Evolutionary conservation across 2,888 invertebrate species (phyloP).

Genomic region (Alloscopus bannaensis): DNA sequence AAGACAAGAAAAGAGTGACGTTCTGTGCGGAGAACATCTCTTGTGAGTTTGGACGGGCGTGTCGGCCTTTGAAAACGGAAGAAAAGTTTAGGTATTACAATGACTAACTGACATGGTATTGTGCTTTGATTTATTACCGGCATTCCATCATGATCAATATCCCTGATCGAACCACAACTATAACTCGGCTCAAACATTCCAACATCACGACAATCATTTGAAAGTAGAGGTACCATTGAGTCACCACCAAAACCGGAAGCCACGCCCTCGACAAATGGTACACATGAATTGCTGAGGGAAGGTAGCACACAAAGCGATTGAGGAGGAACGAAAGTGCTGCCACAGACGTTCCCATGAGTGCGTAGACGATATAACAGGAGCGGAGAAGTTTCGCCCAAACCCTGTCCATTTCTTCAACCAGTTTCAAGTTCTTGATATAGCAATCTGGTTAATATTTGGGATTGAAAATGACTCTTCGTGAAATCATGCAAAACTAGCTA

Average conservation of each 20-base stretch:
- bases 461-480: background rate
- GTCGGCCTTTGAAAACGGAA: background rate
- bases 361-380: background rate
- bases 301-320: constrained; percentile 8
- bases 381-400: background rate
- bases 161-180: background rate
- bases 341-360: background rate
- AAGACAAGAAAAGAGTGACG: background rate
- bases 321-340: background rate
- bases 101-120: too few relatives aligned
- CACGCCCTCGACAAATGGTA: constrained; percentile 25
- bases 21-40: constrained; percentile 16
- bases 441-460: too few relatives aligned
- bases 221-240: constrained; percentile 19
- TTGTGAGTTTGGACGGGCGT: background rate
- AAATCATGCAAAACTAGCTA: constrained; percentile 1
- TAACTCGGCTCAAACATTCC: constrained; percentile 20
- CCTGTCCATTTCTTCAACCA: background rate
- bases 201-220: background rate
- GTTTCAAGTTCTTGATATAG: background rate
- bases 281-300: constrained; percentile 1
- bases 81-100: too few relatives aligned
- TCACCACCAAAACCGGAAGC: constrained; percentile 13
- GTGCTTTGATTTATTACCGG: background rate
- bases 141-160: constrained; percentile 18